Base-by-base conservation (phyloP, 1,140 invertebrate species). In the Rhopalosiphum padi region DNA sequence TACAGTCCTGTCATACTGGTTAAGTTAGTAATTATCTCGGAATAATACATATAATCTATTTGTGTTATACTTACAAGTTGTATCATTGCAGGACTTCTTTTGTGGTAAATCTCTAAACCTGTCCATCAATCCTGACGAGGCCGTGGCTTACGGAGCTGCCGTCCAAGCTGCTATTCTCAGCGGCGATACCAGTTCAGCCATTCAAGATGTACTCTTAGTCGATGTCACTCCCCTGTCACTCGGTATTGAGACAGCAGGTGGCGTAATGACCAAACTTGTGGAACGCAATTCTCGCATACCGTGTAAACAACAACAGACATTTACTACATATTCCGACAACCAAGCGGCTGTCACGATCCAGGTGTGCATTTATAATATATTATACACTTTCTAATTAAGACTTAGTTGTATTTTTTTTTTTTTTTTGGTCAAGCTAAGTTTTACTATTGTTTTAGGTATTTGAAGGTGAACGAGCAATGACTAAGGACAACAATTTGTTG, bases 311-410 rank as follows among this genome's bases (percentile, higher is more conserved):
- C 94, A 95, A 9, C 95, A 96, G 94, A 95, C 95, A 11, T 96
- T 96, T 94, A 96, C 96, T 0, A 96, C 96, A 0, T 96, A 96
- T 93, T 95, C 96, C 1, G 96, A 96, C 93, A 97, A 97, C 94
- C 96, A 98, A 95, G 96, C 97, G 30, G 97, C 96, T 83, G 98
- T 98, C 3, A 97, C 97, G 22, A 97, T 98, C 94, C 96, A 97
- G 95, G 97, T 98, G 37, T 23, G 53, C 2, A 41, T 90, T 30
- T 41, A 41, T 41, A 43, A 83, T 83, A 41, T 23, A 18, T 43
- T 25, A 43, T 85, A 0, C 41, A 43, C 37, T 41, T 83, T 37
- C 35, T 83, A 37, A 1, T 23, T 83, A 37, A 21, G 35, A 37
- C 6, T 3, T 37, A 23, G 18, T 83, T 37, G 18, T 35, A 0